Base-by-base conservation (phyloP, 2,888 invertebrate species). In the Apamea sordens region DNA sequence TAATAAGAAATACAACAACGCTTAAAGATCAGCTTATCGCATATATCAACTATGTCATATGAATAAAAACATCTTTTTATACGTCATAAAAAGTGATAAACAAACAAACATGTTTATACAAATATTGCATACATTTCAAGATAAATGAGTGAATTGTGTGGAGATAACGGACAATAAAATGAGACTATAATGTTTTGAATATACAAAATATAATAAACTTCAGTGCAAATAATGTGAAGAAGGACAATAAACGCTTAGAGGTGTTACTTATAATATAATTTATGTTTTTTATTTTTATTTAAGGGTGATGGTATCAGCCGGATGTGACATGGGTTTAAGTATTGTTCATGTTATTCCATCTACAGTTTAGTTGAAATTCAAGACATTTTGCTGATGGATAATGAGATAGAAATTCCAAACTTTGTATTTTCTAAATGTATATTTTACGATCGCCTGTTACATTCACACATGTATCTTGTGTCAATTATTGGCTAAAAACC, bases 161-260 rank as follows among this genome's bases (percentile, higher is more conserved):
- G 73, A 76, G 82, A 81, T 80, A 85, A 78, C 18, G 41, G 76
- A 82, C 81, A 80, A 84, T 82, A 82, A 88, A 74, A 65, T 78
- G 67, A 85, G 78, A 76, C 63, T 73, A 36, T 80, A 75, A 56
- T 50, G 7, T 68, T 69, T 32, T 69, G 41, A 71, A 75, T 36
- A 13, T 63, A 77, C 77, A 72, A 79, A 72, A 76, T 78, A 79
- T 76, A 72, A 79, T 80, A 73, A 82, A 83, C 72, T 63, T 76
- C 18, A n/a, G n/a, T n/a, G n/a, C n/a, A n/a, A 75, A 82, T 64
- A 72, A 68, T 63, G 71, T 77, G 73, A 79, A 78, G 32, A 13
- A 4, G 50, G 82, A 77, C 86, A 88, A 88, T 88, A 88, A 80
- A 81, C 73, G 21, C 56, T 24, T 73, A 56, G 63, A 65, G 53